Percentiles rank a stretch among this genome's conserved stretches.
These are phyloP conservation scores for Porites cylindrica DNA, from an alignment of 92 coral and sea anemone species.

Conservation along the genomic window DNA sequence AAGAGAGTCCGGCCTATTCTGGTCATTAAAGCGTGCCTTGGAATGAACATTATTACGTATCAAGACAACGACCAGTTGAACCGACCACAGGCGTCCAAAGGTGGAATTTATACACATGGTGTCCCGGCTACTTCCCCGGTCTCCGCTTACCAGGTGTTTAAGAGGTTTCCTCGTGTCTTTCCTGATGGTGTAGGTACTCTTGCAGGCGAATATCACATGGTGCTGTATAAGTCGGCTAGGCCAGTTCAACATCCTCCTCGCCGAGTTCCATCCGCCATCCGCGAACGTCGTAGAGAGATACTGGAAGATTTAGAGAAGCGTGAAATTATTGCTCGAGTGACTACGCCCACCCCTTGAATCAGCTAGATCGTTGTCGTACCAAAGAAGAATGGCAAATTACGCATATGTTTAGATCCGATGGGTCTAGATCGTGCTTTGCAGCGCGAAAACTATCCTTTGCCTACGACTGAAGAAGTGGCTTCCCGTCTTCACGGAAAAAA, in stretches of 20 bases:
- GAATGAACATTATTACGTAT: conserved; percentile 52
- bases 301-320: no score
- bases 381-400: no score
- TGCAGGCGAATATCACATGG: conserved; percentile 45
- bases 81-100: neutral
- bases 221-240: conserved; percentile 24
- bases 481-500: no score
- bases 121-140: neutral
- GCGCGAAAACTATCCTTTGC: no score
- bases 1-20: conserved; percentile 35
- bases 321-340: no score
- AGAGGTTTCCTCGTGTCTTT: conserved; percentile 25
- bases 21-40: conserved; percentile 39
- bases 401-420: no score
- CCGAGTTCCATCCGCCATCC: neutral
- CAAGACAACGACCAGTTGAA: conserved; percentile 43
- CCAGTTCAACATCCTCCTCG: neutral
- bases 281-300: no score
- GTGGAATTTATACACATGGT: no score
- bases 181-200: conserved; percentile 43
- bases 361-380: no score
- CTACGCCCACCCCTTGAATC: no score
- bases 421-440: no score
- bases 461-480: no score
- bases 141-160: conserved; percentile 18